Evolutionary conservation across 2,113 vertebrate genomes (phyloP), one percentile per base, ranked within the genome.

Genomic region (Solenodon paradoxus): DNA sequence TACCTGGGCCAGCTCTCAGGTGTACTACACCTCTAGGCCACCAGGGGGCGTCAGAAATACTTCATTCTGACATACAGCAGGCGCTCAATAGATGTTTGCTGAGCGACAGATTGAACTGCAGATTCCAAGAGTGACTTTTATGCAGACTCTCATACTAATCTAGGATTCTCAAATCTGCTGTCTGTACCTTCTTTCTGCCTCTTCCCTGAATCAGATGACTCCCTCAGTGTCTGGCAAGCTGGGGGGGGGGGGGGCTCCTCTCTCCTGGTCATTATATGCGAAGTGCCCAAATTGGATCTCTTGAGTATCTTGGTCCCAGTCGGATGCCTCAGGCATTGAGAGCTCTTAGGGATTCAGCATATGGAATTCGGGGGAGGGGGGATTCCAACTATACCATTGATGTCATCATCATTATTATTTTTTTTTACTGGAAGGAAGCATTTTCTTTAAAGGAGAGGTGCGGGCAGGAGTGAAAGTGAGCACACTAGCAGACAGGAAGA

Each of bases 191-290:
- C 19, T 61, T 38, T 75, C 69, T 66, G 38, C 15, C 69, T 26
- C 5, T 0, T 0, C 28, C 40, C 15, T 5, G 2, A n/a, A n/a
- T 1, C 32, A 68, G 19, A 40, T n/a, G 61, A 16, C 24, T 49
- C 19, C 47, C 11, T 45, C 47, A 53, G 35, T 64, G 75, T 30
- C 38, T 55, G 51, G 19, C 47, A 38, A 59, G 49, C 20, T 49
- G 9, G 20, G 15, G 15, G 26, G 20, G 15, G 15, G 26, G 24
- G 10, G 24, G 66, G 40, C 40, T 68, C 26, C 61, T 77, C 3
- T 84, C 71, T 75, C 69, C 38, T 4, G 1, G 4, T 40, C 49
- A 77, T 38, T 2, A n/a, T 28, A 51, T 35, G 30, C 45, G 28
- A 77, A 89, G 30, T 59, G 57, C 49, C 32, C 2, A 77, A 84